These are phyloP conservation scores for Leptodirus hochenwartii DNA, from an alignment of 2,888 invertebrate species.

Conservation along the genomic window DNA sequence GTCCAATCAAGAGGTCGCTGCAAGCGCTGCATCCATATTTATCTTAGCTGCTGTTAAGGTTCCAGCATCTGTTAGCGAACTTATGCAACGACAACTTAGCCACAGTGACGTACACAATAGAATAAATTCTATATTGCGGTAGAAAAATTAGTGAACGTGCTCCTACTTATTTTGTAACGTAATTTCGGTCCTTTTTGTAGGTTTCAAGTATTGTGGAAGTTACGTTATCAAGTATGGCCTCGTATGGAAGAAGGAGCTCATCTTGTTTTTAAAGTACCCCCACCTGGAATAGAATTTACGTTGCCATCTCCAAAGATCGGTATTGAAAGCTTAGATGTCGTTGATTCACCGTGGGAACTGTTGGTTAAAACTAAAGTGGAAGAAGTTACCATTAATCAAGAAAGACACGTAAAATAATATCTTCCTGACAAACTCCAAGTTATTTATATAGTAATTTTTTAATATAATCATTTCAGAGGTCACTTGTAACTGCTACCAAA, in stretches of 20 bases:
- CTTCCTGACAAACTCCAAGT: not conserved
- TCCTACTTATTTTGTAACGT: constrained; percentile 3
- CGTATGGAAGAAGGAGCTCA: constrained; percentile 98
- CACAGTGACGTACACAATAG: constrained; percentile 68
- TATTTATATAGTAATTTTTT: constrained; percentile 1
- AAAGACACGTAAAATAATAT: constrained; percentile 61
- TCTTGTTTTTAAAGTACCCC: constrained; percentile 91
- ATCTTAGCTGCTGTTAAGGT: constrained; percentile 86
- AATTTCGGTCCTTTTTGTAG: constrained; percentile 27
- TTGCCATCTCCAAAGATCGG: constrained; percentile 98
- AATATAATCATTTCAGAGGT: constrained; percentile 39
- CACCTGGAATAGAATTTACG: constrained; percentile 98
- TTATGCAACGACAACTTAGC: constrained; percentile 77
- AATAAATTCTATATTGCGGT: constrained; percentile 65
- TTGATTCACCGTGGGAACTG: constrained; percentile 98
- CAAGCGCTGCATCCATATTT: constrained; percentile 75
- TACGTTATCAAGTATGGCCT: constrained; percentile 96
- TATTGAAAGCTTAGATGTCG: constrained; percentile 80
- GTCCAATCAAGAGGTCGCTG: constrained; percentile 72
- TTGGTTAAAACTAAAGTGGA: constrained; percentile 96
- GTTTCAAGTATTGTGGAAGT: constrained; percentile 91
- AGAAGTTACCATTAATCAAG: constrained; percentile 96
- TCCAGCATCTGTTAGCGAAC: constrained; percentile 71
- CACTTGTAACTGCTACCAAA: constrained; percentile 94
- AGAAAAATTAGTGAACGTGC: too few relatives aligned